These are phyloP conservation scores for Achlya flavicornis DNA, from an alignment of 2,888 invertebrate genomes.

Conservation along the genomic window DNA sequence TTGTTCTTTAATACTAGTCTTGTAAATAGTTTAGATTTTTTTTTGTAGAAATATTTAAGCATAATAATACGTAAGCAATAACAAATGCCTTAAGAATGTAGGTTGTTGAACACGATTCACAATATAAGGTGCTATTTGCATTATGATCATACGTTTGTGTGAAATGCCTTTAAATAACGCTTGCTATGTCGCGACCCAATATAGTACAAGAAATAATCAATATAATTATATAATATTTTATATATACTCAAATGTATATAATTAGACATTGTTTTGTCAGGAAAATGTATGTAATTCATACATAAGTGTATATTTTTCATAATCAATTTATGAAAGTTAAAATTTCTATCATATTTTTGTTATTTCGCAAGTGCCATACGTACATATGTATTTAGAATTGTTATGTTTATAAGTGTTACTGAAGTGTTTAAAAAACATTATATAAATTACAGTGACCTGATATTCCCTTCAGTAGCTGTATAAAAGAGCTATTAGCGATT, in stretches of 20 bases:
- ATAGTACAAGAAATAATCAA: background rate
- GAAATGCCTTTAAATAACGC: slow-evolving; percentile 40
- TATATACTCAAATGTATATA: slow-evolving; percentile 2
- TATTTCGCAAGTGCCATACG: slow-evolving; percentile 10
- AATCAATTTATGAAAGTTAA: background rate
- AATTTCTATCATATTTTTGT: slow-evolving; percentile 3
- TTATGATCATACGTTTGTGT: slow-evolving; percentile 22
- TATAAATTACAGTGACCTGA: background rate
- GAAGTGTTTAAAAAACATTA: background rate
- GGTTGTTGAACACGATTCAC: background rate
- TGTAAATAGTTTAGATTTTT: slow-evolving; percentile 44
- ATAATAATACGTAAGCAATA: slow-evolving; percentile 10
- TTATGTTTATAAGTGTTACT: slow-evolving; percentile 3
- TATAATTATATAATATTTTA: background rate
- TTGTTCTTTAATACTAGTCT: slow-evolving; percentile 43
- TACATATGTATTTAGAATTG: slow-evolving; percentile 5
- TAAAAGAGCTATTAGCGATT: too few species aligned
- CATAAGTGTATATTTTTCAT: slow-evolving; percentile 6
- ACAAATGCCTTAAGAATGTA: background rate
- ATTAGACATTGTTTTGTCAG: slow-evolving; percentile 22
- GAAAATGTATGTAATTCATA: slow-evolving; percentile 12
- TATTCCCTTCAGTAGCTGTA: background rate
- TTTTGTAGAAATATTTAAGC: slow-evolving; percentile 33
- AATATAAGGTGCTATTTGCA: slow-evolving; percentile 45
- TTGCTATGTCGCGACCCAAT: background rate